Evolutionary conservation across 2,888 invertebrate species (phyloP).

Genomic region (Aphidius colemani): DNA sequence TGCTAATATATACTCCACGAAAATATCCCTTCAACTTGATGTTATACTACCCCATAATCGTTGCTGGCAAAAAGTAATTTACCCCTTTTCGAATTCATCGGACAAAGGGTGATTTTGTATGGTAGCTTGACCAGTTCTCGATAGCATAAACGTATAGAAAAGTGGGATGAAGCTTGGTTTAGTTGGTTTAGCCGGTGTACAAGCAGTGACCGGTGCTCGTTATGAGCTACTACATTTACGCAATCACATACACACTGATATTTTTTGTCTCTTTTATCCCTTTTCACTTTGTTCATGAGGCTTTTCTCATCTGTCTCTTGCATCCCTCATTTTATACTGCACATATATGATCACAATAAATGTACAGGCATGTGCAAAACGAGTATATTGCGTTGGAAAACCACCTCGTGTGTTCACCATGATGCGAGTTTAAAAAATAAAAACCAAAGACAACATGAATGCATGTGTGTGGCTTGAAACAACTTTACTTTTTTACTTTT

Average conservation of each 20-base stretch:
- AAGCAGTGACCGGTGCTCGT: conserved; percentile 58
- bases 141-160: conserved; percentile 40
- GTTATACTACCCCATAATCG: conserved; percentile 54
- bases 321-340: neutral
- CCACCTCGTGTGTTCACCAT: conserved; percentile 48
- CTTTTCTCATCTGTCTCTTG: conserved; percentile 25
- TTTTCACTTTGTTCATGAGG: conserved; percentile 22
- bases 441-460: conserved; percentile 7
- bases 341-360: neutral
- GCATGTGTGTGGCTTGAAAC: conserved; percentile 26
- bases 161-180: neutral
- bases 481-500: conserved; percentile 3
- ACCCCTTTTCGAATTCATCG: conserved; percentile 43
- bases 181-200: conserved; percentile 22
- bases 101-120: conserved; percentile 59
- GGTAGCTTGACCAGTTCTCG: conserved; percentile 38
- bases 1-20: too few relatives aligned
- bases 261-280: conserved; percentile 22
- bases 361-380: conserved; percentile 12
- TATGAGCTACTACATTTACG: conserved; percentile 46
- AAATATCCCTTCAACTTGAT: too few relatives aligned
- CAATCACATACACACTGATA: too few relatives aligned
- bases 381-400: conserved; percentile 21
- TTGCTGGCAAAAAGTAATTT: conserved; percentile 58
- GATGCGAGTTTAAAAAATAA: conserved; percentile 31